Base-by-base conservation (phyloP, 37 sponge, comb jelly and placozoan species). In the Chondrilla cf. caribensis region DNA sequence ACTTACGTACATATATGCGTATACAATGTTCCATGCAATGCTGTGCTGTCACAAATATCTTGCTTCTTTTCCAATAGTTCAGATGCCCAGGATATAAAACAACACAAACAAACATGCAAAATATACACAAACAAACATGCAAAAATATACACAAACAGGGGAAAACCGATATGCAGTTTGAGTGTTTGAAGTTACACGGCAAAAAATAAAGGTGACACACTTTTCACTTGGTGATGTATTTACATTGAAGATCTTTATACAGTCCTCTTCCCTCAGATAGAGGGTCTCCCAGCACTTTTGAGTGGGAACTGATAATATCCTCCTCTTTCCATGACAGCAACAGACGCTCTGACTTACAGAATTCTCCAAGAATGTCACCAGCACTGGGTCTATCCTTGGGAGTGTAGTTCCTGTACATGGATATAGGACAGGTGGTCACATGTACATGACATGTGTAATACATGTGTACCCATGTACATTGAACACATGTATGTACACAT, bases 301-400 rank as follows among this genome's bases (percentile, higher is more conserved):
- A 32, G 3, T 5, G 9, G 32, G 71, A 15, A 29, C 31, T 19
- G 19, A 70, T 38, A 6, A 19, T 31, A 36, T 70, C 71, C 18
- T 14, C 38, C 39, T 5, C 71, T 8, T 29, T 70, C 71, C 71
- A 70, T 5, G 38, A 22, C 9, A 70, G 28, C 39, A 70, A 29
- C 37, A 9, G 19, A 33, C 71, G 37, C 38, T 70, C 71, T 18
- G 71, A 70, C 18, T 31, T 70, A 38, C 71, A 70, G 71, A 70
- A 70, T 9, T 37, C 71, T 18, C 71, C 71, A 70, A 70, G 71
- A 36, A 70, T 70, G 40, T 70, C 71, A 6, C 3, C 71, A 38
- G 71, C 71, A 70, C 31, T 70, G 19, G 71, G 71, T 29, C 71
- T 70, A 8, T 31, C 71, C 22, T 18, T 70, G 9, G 22, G 71